Evolutionary conservation across 1,140 invertebrate genomes (phyloP).

Genomic region (Conus betulinus): DNA sequence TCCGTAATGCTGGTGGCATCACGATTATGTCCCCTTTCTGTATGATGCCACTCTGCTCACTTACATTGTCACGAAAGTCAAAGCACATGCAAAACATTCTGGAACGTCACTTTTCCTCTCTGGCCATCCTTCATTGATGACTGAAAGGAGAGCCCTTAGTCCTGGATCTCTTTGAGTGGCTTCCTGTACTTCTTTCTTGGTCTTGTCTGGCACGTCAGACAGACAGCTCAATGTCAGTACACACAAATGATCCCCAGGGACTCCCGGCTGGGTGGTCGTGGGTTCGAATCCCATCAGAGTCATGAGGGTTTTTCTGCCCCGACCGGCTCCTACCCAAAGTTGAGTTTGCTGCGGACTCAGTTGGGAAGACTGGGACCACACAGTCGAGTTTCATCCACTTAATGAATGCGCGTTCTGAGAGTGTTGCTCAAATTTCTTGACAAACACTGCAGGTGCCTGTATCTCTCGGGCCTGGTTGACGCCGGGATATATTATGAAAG

Average conservation of each 20-base stretch:
- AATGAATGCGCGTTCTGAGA: too few species aligned
- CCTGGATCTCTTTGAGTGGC: background rate
- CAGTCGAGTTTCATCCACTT: too few species aligned
- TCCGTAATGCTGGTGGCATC: background rate
- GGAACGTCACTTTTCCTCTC: background rate
- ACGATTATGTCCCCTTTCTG: background rate
- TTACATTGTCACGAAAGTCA: background rate
- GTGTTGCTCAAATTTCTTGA: too few species aligned
- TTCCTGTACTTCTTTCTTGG: background rate
- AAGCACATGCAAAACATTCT: background rate
- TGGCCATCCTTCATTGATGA: background rate
- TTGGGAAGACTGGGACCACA: too few species aligned
- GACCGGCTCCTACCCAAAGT: too few species aligned
- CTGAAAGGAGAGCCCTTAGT: background rate
- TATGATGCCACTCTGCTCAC: background rate
- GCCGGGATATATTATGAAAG: too few species aligned
- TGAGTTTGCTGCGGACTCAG: too few species aligned
- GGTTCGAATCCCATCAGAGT: too few species aligned
- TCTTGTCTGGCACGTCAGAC: background rate
- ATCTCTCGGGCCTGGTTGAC: too few species aligned
- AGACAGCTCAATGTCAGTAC: background rate
- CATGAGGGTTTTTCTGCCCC: too few species aligned
- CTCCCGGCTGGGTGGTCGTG: too few species aligned
- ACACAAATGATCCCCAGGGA: background rate
- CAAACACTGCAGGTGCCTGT: too few species aligned